phyloP scores from a whole-genome alignment of 37 sponge, comb jelly and placozoan species.

The Lycopodina hypogea region DNA sequence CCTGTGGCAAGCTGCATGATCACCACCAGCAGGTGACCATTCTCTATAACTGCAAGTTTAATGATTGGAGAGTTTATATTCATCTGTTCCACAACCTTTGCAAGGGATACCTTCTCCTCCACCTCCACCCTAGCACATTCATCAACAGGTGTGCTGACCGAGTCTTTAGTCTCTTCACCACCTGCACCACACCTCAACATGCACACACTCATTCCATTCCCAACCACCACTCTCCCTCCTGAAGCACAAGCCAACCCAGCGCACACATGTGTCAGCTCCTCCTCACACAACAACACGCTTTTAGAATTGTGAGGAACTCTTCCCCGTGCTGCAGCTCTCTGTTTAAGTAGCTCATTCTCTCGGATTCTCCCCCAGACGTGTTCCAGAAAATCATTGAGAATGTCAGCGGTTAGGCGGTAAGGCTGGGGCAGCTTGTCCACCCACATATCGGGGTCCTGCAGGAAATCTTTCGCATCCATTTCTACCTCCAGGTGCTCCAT shows the following conservation, averaged over 20 bases:
- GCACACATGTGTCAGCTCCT: not conserved
- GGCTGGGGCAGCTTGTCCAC: slow-evolving; percentile 68
- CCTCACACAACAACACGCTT: not conserved
- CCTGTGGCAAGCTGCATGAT: not conserved
- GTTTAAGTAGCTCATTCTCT: slow-evolving; percentile 1
- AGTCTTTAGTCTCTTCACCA: not conserved
- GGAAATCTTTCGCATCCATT: slow-evolving; percentile 36
- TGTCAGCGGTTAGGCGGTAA: slow-evolving; percentile 45
- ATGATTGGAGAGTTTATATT: not conserved
- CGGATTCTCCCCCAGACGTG: slow-evolving; percentile 34
- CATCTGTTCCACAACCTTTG: not conserved
- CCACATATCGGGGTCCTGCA: slow-evolving; percentile 68
- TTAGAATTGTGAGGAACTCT: not conserved
- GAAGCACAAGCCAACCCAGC: not conserved
- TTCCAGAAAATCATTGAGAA: slow-evolving; percentile 48
- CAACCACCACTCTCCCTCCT: not conserved
- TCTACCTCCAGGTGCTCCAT: not conserved
- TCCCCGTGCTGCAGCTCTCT: slow-evolving; percentile 22
- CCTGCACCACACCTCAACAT: not conserved
- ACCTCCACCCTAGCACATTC: too few species aligned
- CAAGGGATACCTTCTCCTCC: too few species aligned
- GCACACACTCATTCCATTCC: not conserved
- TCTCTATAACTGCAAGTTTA: not conserved
- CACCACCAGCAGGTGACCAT: not conserved
- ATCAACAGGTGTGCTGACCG: too few species aligned